Conservation (phyloP, 2,113 vertebrate genomes). For the Vimba vimba region DNA sequence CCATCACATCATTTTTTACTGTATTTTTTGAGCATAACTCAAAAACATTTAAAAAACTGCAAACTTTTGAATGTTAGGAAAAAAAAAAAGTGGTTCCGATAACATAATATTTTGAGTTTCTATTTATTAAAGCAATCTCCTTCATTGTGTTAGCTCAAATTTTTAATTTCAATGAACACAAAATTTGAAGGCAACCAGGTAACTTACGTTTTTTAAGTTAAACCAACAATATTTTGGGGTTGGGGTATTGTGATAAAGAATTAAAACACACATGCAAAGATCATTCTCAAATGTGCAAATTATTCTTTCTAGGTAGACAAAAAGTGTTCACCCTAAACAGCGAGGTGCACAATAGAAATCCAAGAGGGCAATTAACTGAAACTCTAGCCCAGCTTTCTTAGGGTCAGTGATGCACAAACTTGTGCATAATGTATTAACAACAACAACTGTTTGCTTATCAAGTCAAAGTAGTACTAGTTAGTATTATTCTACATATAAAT, state of each 20-base stretch:
- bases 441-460: conserved; percentile 19
- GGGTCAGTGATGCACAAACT: conserved; percentile 38
- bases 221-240: no score
- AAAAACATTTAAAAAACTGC: not conserved
- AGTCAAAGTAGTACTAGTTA: not conserved
- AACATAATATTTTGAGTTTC: no score
- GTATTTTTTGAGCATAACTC: not conserved
- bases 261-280: not conserved
- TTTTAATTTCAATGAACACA: no score
- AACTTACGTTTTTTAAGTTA: no score
- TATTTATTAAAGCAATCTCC: no score
- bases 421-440: conserved; percentile 55
- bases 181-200: no score
- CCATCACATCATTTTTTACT: not conserved
- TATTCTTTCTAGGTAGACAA: not conserved
- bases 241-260: no score
- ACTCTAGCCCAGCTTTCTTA: conserved; percentile 45
- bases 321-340: conserved; percentile 11
- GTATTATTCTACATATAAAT: not conserved
- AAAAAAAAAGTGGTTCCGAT: no score
- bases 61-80: no score
- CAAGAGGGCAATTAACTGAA: conserved; percentile 41
- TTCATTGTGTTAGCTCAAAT: no score
- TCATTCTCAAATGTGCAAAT: not conserved
- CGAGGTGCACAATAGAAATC: conserved; percentile 9